phyloP scores from a whole-genome alignment of 2,113 vertebrate genomes.

The Tragelaphus imberbis region DNA sequence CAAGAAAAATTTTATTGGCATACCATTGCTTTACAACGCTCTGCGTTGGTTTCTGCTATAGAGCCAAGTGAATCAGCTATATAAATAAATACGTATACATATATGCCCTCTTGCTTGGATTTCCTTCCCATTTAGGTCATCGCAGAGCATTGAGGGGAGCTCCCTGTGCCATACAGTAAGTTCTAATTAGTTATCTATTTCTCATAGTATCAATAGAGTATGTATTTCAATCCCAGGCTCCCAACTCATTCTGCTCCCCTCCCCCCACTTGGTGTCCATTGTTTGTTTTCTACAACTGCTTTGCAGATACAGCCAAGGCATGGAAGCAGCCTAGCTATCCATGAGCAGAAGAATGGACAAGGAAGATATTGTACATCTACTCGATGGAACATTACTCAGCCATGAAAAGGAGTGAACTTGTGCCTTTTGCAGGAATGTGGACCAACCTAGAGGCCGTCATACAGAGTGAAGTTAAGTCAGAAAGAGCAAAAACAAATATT shows the following conservation, averaged over 20 bases:
- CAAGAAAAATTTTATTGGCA: background rate
- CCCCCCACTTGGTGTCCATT: accelerated
- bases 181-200: background rate
- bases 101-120: background rate
- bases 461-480: background rate
- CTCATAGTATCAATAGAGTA: accelerated
- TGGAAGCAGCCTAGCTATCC: background rate
- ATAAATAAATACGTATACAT: background rate
- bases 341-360: background rate
- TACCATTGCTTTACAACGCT: background rate
- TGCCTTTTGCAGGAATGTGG: background rate
- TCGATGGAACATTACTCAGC: background rate
- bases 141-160: accelerated
- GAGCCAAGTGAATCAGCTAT: background rate
- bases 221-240: background rate
- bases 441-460: background rate
- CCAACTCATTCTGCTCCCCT: background rate
- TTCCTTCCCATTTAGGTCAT: background rate
- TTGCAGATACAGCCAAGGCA: background rate
- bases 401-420: background rate
- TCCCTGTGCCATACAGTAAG: background rate
- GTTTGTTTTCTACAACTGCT: background rate
- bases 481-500: background rate
- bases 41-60: accelerated
- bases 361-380: accelerated